A percentile compares a stretch with the other conserved stretches of the same genome.
phyloP scores from a whole-genome alignment of 1,140 invertebrate genomes.

The Drosophila dunni region DNA sequence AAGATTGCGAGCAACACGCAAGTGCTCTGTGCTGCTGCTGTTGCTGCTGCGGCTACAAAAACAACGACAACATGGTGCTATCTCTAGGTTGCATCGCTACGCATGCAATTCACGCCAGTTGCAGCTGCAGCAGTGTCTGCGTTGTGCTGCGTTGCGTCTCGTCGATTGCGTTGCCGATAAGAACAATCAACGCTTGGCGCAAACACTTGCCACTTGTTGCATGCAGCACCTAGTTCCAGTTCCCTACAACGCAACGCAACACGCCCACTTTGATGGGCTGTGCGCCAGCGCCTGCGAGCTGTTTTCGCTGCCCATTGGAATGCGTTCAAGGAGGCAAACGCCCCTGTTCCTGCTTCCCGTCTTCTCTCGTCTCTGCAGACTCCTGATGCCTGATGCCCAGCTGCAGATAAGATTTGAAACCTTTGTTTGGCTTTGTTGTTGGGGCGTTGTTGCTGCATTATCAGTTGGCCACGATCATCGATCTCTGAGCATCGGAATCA shows the following conservation, averaged over 20 bases:
- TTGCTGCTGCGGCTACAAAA: background rate
- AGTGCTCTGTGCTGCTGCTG: constrained; percentile 21
- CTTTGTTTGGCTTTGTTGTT: constrained; percentile 40
- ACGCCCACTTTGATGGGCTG: constrained; percentile 20
- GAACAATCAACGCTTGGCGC: constrained; percentile 80
- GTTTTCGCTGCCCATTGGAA: constrained; percentile 20
- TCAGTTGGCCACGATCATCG: constrained; percentile 52
- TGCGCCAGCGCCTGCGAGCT: constrained; percentile 57
- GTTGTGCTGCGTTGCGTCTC: background rate
- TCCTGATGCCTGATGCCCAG: constrained; percentile 42
- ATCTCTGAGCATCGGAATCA: constrained; percentile 63
- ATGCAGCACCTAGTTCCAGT: constrained; percentile 10
- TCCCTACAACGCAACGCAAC: constrained; percentile 2
- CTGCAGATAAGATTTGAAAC: constrained; percentile 56
- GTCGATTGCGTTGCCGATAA: constrained; percentile 65
- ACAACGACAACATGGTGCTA: constrained; percentile 14
- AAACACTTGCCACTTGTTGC: constrained; percentile 73
- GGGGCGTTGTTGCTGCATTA: constrained; percentile 57
- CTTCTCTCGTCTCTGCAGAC: background rate
- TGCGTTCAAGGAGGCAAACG: constrained; percentile 15
- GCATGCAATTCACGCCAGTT: constrained; percentile 67
- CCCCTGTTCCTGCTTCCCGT: background rate
- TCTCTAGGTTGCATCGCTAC: constrained; percentile 74
- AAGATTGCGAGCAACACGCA: constrained; percentile 59
- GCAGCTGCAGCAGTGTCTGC: constrained; percentile 23